A percentile compares a stretch with the other conserved stretches of the same genome.
phyloP scores from a whole-genome alignment of 1,140 invertebrate genomes.

The Conus betulinus region DNA sequence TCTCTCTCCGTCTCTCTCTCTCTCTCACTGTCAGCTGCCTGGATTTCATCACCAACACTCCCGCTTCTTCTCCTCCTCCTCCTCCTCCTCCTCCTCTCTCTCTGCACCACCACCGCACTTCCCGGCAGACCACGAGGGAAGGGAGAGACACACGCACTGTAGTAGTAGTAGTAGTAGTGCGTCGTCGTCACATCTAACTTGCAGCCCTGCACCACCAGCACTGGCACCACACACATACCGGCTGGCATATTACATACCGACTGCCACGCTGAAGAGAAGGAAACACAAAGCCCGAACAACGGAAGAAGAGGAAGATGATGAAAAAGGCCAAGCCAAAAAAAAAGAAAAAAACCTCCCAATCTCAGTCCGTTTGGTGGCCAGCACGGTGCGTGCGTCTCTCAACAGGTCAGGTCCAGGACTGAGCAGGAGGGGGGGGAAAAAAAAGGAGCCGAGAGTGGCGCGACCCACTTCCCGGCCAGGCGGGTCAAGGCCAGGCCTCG shows the following conservation, averaged over 20 bases:
- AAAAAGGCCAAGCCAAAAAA: too few relatives aligned
- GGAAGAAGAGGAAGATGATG: too few relatives aligned
- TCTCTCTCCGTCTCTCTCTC: background rate
- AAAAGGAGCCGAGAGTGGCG: background rate
- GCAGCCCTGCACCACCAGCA: too few relatives aligned
- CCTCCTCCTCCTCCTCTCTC: background rate
- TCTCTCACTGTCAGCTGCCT: background rate
- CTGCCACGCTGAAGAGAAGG: too few relatives aligned
- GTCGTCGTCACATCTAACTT: too few relatives aligned
- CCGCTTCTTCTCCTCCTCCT: background rate
- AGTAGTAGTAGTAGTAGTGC: too few relatives aligned
- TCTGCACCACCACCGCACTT: background rate
- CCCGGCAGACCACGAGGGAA: background rate
- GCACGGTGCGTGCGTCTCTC: background rate
- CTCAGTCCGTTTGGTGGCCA: too few relatives aligned
- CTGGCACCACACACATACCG: too few relatives aligned
- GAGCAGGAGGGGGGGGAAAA: background rate
- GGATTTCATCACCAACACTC: constrained; percentile 3
- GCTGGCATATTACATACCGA: too few relatives aligned
- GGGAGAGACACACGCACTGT: background rate
- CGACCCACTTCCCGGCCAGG: background rate
- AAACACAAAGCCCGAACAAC: too few relatives aligned
- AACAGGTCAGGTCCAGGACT: background rate
- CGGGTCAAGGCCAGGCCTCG: constrained; percentile 5
- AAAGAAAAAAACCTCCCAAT: too few relatives aligned